Evolutionary conservation across 2,113 vertebrate genomes (phyloP).

Genomic region (Ursus arctos): DNA sequence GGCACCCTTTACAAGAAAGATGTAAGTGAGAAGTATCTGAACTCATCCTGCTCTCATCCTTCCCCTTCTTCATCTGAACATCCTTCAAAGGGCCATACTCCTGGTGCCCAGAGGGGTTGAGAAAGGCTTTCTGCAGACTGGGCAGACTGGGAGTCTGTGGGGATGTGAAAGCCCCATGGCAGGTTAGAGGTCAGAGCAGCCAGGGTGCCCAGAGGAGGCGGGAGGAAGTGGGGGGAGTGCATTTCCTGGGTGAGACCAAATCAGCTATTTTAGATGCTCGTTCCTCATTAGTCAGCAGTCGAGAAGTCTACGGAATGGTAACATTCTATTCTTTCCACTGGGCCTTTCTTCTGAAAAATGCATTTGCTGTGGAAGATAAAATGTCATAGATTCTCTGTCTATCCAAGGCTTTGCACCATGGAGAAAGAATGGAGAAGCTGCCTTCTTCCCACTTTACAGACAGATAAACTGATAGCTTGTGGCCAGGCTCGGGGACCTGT

Average conservation of each 20-base stretch:
- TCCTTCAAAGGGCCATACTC: neutral
- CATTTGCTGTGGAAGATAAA: constrained; percentile 26
- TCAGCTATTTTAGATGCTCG: constrained; percentile 71
- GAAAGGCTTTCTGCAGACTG: neutral
- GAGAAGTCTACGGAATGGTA: neutral
- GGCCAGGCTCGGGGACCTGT: neutral
- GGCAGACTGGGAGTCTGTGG: neutral
- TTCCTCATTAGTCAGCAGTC: constrained; percentile 71
- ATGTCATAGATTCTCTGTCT: neutral
- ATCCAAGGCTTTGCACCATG: neutral
- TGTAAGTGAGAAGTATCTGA: neutral
- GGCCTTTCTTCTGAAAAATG: constrained; percentile 29
- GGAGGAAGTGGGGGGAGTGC: constrained; percentile 52
- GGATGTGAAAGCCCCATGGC: neutral
- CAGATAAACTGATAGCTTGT: neutral
- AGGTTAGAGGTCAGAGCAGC: constrained; percentile 26
- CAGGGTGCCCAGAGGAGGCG: neutral
- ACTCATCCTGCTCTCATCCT: neutral
- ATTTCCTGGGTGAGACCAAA: constrained; percentile 70
- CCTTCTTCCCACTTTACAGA: neutral
- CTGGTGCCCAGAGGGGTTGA: neutral
- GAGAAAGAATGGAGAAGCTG: neutral
- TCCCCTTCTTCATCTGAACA: neutral
- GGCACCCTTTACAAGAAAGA: neutral
- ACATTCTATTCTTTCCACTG: constrained; percentile 33